Evolutionary conservation across 2,888 invertebrate species (phyloP), one percentile per base, ranked within the genome.

Genomic region (Linyphia triangularis): DNA sequence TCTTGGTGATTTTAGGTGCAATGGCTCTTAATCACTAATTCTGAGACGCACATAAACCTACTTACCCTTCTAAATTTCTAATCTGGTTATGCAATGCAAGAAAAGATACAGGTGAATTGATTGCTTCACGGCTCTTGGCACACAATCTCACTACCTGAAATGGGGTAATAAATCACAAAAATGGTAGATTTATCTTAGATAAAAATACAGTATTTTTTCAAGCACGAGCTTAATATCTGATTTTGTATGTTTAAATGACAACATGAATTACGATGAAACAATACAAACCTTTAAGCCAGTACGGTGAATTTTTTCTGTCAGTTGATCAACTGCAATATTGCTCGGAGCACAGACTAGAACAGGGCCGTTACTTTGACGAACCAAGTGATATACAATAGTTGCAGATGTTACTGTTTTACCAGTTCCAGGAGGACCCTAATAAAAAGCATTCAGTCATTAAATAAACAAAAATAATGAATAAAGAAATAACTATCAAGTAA

Each of bases 341-440:
- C 98, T 98, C 0, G 99, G 99, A 0, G 99, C 99, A 93, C 99
- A 99, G 0, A 99, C 99, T 1, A 99, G 94, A 0, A 99, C 98
- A 51, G 94, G 94, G 0, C 98, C 97, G 4, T 97, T 97, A 91
- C 96, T 97, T 92, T 98, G 98, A 92, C 98, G 96, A 0, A 97
- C 98, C 85, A 99, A 94, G 92, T 99, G 99, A 93, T 99, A 99
- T 2, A 99, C 99, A 91, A 99, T 98, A 0, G 99, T 99, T 0
- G 99, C 99, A 0, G 99, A 99, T 0, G 99, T 99, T 0, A 99
- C 99, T 0, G 99, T 99, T 93, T 99, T 99, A 5, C 99, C 99
- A 0, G 99, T 99, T 72, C 98, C 98, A 0, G 99, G 98, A 0
- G 97, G 97, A 0, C 98, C 94, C 93, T 93, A 89, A 30, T 90